Conservation (phyloP, 2,113 vertebrate genomes). For the Hippocampus guttulatus region DNA sequence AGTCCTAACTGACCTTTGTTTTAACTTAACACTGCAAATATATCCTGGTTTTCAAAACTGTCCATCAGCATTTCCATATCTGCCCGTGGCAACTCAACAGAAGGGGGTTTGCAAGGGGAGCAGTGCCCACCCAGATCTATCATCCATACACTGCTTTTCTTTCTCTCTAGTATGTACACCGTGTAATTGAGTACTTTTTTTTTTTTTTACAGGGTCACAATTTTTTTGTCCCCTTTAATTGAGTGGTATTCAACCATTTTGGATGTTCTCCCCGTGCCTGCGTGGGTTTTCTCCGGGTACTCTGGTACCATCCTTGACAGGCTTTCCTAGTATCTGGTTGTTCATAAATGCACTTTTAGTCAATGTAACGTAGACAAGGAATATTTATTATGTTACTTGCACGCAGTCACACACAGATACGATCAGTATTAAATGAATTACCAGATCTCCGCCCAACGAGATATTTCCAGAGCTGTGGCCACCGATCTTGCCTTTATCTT, state of each 20-base stretch:
- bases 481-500: slow-evolving; percentile 14
- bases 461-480: slow-evolving; percentile 10
- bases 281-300: too few species aligned
- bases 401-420: neutral
- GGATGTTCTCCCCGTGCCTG: too few species aligned
- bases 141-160: neutral
- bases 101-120: too few species aligned
- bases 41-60: neutral
- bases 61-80: neutral
- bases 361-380: neutral
- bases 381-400: neutral
- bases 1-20: neutral
- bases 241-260: too few species aligned
- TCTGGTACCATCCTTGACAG: too few species aligned
- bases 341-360: neutral
- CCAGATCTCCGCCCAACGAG: neutral
- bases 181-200: too few species aligned
- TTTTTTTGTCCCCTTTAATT: too few species aligned
- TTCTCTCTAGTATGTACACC: neutral
- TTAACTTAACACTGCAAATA: neutral
- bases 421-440: neutral
- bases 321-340: neutral
- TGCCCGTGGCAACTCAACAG: too few species aligned
- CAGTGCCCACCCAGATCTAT: too few species aligned
- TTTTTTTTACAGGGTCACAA: too few species aligned